Evolutionary conservation across 2,888 invertebrate species (phyloP).

Genomic region (Metellina segmentata): DNA sequence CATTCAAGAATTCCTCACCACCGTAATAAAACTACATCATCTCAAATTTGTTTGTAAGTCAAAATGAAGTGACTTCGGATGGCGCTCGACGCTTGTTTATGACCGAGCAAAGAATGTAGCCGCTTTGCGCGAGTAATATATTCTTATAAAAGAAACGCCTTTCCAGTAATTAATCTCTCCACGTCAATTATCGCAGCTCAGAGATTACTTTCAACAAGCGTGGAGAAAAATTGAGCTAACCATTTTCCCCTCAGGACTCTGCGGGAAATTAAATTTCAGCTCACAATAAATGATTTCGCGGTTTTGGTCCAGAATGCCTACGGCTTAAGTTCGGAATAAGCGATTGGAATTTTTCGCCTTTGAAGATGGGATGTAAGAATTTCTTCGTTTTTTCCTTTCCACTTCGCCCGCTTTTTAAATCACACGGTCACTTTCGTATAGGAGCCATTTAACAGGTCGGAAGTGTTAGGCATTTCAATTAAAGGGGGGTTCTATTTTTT

Average conservation of each 20-base stretch:
- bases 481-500: neutral
- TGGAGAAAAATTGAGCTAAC: conserved; percentile 27
- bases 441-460: conserved; percentile 18
- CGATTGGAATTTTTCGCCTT: conserved; percentile 42
- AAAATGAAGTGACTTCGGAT: conserved; percentile 4
- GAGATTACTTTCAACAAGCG: conserved; percentile 57
- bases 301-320: conserved; percentile 43
- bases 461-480: conserved; percentile 29
- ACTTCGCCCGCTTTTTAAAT: neutral
- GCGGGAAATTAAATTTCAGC: conserved; percentile 45
- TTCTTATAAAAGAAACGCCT: conserved; percentile 29
- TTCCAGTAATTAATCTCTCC: conserved; percentile 51
- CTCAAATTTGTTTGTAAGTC: conserved; percentile 12
- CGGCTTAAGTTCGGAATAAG: conserved; percentile 36
- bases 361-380: conserved; percentile 34
- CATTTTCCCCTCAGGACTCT: conserved; percentile 3
- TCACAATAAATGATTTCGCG: conserved; percentile 54
- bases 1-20: neutral
- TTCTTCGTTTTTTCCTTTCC: neutral
- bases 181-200: conserved; percentile 40
- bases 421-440: neutral
- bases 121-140: conserved; percentile 29
- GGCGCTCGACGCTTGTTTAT: conserved; percentile 15
- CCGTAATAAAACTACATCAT: conserved; percentile 28
- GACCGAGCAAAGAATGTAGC: neutral